phyloP scores from a whole-genome alignment of 2,113 vertebrate species.

The Paralichthys olivaceus region DNA sequence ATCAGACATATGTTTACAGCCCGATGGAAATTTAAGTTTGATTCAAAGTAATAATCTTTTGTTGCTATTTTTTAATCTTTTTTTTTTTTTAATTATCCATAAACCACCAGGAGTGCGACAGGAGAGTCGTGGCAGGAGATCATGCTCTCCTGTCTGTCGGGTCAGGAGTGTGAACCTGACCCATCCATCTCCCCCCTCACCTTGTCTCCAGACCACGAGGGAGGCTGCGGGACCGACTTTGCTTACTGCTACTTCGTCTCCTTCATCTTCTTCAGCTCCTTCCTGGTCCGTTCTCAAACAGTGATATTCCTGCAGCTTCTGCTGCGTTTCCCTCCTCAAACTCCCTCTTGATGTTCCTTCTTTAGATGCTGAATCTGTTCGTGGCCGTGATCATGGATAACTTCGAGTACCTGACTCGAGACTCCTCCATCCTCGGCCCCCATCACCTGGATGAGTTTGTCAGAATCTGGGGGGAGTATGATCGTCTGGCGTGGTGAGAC shows the following conservation, averaged over 20 bases:
- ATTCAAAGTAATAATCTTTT: conserved; percentile 5
- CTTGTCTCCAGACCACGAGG: conserved; percentile 81
- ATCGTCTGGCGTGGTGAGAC: conserved; percentile 93
- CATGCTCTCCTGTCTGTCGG: conserved; percentile 95
- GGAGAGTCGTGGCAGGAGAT: conserved; percentile 99
- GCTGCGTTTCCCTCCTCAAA: not conserved
- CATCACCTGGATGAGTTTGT: conserved; percentile 99
- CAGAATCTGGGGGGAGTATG: conserved; percentile 97
- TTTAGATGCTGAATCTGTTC: conserved; percentile 97
- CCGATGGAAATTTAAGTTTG: not conserved
- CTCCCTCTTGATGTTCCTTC: not conserved
- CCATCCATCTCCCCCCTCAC: conserved; percentile 83
- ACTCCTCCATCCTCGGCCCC: conserved; percentile 97
- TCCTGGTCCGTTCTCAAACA: conserved; percentile 87
- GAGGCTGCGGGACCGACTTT: conserved; percentile 93
- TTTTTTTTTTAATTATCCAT: not conserved
- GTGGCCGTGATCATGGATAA: conserved; percentile 99
- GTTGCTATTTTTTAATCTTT: not conserved
- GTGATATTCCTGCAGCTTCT: not conserved
- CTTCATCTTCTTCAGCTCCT: conserved; percentile 99
- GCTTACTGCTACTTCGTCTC: conserved; percentile 99
- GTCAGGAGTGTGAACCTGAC: conserved; percentile 92
- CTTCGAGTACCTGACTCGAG: conserved; percentile 97
- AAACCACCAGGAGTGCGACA: conserved; percentile 90
- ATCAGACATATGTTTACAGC: too few relatives aligned